phyloP scores from a whole-genome alignment of 2,113 vertebrate species.

The Microtus pennsylvanicus region DNA sequence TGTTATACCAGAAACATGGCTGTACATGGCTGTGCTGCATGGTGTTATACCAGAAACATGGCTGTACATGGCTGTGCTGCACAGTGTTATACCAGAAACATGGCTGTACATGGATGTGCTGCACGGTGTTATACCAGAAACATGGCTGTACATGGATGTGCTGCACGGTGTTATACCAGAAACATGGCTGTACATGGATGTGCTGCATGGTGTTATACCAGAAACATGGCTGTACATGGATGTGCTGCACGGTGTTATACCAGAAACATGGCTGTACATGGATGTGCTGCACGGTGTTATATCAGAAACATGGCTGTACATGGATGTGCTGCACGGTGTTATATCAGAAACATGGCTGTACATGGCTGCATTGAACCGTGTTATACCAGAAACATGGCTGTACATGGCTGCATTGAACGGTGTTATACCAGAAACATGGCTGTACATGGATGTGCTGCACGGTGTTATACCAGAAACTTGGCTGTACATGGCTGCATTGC shows the following conservation, averaged over 20 bases:
- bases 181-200: neutral
- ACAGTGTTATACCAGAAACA: neutral
- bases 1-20: neutral
- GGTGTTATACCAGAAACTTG: neutral
- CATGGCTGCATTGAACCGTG: no score
- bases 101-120: neutral
- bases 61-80: neutral
- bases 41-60: neutral
- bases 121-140: neutral
- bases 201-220: neutral
- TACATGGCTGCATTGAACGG: rapidly evolving
- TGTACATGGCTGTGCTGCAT: neutral
- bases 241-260: neutral
- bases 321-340: neutral
- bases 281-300: neutral
- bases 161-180: neutral
- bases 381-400: neutral
- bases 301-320: neutral
- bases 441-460: neutral
- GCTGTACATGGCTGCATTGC: no score
- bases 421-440: neutral
- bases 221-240: neutral
- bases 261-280: neutral
- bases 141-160: neutral
- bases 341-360: neutral